phyloP scores from a whole-genome alignment of 1,140 invertebrate genomes.

The Helicoverpa zea region DNA sequence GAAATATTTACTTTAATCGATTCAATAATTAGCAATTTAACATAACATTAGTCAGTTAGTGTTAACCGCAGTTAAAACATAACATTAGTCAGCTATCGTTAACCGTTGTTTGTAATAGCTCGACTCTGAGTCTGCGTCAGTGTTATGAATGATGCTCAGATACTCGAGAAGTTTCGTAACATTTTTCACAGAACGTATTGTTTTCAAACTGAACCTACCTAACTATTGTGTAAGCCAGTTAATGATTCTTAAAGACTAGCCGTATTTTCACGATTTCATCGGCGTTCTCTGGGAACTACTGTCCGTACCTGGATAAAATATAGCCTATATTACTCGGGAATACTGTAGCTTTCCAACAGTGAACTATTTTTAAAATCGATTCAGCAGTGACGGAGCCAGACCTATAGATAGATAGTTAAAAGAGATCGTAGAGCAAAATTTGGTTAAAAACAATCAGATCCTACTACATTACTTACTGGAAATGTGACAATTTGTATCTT shows the following conservation, averaged over 20 bases:
- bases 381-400: no score
- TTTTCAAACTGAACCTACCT: not conserved
- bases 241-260: not conserved
- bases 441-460: no score
- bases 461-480: no score
- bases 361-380: no score
- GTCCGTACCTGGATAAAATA: no score
- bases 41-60: not conserved
- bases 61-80: not conserved
- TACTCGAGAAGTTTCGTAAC: not conserved
- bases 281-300: no score
- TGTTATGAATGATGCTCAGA: not conserved
- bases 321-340: no score
- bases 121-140: not conserved
- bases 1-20: not conserved
- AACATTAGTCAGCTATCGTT: not conserved
- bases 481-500: no score
- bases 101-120: not conserved
- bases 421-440: no score
- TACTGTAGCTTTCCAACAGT: no score
- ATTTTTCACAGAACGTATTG: slow-evolving; percentile 1
- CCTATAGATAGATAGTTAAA: no score
- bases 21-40: not conserved
- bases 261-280: not conserved
- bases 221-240: not conserved